Conservation (phyloP, 1,140 invertebrate genomes). For the Liolophura sinensis region DNA sequence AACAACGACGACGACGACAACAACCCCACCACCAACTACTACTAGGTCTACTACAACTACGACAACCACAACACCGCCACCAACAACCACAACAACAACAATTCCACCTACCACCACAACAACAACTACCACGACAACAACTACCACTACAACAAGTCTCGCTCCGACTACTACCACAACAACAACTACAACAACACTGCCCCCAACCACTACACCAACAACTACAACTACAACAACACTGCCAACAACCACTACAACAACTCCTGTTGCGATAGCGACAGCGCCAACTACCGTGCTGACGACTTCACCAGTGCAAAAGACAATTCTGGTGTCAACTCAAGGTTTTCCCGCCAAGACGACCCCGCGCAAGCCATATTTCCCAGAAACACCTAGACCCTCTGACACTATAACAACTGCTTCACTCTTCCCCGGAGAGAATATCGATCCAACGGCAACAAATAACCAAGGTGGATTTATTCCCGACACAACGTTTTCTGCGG, state of each 20-base stretch:
- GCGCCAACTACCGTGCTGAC: neutral
- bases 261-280: neutral
- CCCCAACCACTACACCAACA: neutral
- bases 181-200: neutral
- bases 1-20: conserved; percentile 1
- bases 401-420: too few relatives aligned
- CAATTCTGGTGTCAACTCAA: neutral
- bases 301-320: neutral
- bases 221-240: neutral
- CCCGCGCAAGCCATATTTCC: too few relatives aligned
- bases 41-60: neutral
- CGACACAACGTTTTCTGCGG: too few relatives aligned
- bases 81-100: neutral
- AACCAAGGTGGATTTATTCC: too few relatives aligned
- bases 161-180: conserved; percentile 1
- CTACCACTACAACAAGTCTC: neutral
- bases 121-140: neutral
- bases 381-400: too few relatives aligned
- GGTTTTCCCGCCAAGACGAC: too few relatives aligned
- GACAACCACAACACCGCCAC: neutral
- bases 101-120: neutral
- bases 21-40: neutral
- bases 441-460: too few relatives aligned
- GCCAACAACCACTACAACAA: neutral
- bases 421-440: too few relatives aligned